phyloP scores from a whole-genome alignment of 2,888 invertebrate species.

The Lasioglossum oenotherae region DNA sequence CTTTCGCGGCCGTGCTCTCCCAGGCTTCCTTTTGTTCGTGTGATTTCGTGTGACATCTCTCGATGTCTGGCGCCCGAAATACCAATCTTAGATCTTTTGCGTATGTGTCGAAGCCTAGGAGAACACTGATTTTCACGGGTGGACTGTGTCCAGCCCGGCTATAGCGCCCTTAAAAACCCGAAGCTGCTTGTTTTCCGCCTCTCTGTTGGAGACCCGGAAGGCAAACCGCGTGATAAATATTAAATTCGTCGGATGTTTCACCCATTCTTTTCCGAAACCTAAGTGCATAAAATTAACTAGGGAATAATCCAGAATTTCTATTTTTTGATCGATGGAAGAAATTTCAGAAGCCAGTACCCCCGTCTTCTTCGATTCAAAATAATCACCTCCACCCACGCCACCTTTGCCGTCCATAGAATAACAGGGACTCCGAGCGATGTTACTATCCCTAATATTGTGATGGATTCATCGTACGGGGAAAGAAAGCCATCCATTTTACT shows the following conservation, averaged over 20 bases:
- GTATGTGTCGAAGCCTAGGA: too few species aligned
- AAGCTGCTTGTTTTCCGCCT: too few species aligned
- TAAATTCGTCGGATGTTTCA: background rate
- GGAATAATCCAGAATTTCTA: background rate
- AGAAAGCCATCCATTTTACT: slow-evolving; percentile 11
- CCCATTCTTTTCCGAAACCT: too few species aligned
- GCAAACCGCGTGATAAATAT: too few species aligned
- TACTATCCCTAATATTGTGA: slow-evolving; percentile 1
- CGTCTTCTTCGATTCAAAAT: background rate
- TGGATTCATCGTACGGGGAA: slow-evolving; percentile 26
- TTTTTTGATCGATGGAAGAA: background rate
- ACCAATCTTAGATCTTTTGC: too few species aligned
- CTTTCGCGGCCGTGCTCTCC: too few species aligned
- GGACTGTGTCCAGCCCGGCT: too few species aligned
- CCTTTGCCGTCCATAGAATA: background rate
- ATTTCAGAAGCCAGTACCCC: background rate
- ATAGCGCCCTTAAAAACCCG: fast-evolving
- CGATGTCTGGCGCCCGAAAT: too few species aligned
- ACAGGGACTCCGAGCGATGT: background rate
- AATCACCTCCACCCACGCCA: background rate
- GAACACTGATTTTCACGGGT: too few species aligned
- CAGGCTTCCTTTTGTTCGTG: too few species aligned
- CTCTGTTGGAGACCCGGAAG: too few species aligned
- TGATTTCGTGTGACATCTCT: too few species aligned
- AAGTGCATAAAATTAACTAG: background rate